Evolutionary conservation across 2,113 vertebrate genomes (phyloP).

Genomic region (Synodontis membranacea): DNA sequence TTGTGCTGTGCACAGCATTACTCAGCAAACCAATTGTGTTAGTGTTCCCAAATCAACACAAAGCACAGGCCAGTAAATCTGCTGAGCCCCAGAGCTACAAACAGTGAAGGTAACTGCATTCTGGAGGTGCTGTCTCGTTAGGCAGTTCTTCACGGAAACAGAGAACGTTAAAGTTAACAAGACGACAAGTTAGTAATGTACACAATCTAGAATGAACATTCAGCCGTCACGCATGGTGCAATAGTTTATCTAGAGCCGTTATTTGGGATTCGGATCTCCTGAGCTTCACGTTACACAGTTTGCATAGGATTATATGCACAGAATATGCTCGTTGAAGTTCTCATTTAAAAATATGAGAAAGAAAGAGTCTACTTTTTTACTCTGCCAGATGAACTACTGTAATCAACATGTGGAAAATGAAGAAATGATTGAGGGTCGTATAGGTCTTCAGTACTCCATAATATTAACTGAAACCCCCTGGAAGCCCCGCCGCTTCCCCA

Average conservation of each 20-base stretch:
- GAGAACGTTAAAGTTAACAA: background rate
- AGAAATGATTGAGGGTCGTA: background rate
- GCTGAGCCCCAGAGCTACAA: background rate
- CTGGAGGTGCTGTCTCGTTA: background rate
- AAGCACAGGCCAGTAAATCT: background rate
- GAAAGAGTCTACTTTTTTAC: background rate
- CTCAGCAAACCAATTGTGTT: conserved; percentile 15
- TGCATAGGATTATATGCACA: background rate
- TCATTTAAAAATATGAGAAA: background rate
- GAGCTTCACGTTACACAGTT: background rate
- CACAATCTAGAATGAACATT: background rate
- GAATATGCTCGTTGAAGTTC: background rate
- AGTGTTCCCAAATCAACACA: background rate
- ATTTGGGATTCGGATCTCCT: background rate
- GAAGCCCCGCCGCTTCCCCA: background rate
- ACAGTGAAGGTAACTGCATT: background rate
- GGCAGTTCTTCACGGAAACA: background rate
- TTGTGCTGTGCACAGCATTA: conserved; percentile 12
- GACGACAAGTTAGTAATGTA: background rate
- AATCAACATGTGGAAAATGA: background rate
- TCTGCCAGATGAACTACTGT: background rate
- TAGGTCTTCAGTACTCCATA: background rate
- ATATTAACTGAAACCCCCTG: background rate
- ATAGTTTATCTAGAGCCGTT: background rate
- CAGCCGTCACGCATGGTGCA: background rate